Evolutionary conservation across 2,113 vertebrate species (phyloP), one percentile per base, ranked within the genome.

Genomic region (Nibea coibor): DNA sequence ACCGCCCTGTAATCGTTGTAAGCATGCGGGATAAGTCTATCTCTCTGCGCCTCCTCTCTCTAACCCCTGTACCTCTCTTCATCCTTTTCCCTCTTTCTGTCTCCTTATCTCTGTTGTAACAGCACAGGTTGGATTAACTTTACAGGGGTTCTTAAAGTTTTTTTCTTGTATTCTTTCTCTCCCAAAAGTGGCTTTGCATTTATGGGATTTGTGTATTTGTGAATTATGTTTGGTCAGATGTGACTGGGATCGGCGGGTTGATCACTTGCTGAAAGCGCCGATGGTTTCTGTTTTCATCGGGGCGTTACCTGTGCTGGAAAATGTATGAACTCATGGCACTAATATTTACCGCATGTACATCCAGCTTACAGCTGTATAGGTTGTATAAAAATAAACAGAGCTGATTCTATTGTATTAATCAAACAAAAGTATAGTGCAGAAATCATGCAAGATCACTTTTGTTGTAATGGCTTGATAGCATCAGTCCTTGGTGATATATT

Each of bases 31-130:
- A 80, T 79, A 77, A 70, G 43, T 58, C 71, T 57, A 28, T 65
- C 73, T 66, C 58, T 28, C 43, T 63, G 35, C 19, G 20, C 16
- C 64, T 72, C 43, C 42, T 64, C 31, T 56, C 35, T 65, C 31
- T 62, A 54, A 84, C 48, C 64, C 58, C 67, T 64, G 42, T n/a
- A 16, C 78, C 61, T 58, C 79, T 76, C 61, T 45, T 63, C 51
- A 57, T 42, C 56, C 54, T 35, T 76, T 51, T 47, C 26, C 50
- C 42, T 62, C 43, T 61, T 31, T 72, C 35, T 72, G 28, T 54
- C 50, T 69, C 22, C 66, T 75, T 75, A 76, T 84, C 82, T 81
- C 9, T 62, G 51, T 72, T 79, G 66, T 67, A 63, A 72, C 65
- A 61, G 59, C 59, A 48, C 28, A 62, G 20, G 47, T 70, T 70